Evolutionary conservation across 2,113 vertebrate species (phyloP).

Genomic region (Ammodytes marinus): DNA sequence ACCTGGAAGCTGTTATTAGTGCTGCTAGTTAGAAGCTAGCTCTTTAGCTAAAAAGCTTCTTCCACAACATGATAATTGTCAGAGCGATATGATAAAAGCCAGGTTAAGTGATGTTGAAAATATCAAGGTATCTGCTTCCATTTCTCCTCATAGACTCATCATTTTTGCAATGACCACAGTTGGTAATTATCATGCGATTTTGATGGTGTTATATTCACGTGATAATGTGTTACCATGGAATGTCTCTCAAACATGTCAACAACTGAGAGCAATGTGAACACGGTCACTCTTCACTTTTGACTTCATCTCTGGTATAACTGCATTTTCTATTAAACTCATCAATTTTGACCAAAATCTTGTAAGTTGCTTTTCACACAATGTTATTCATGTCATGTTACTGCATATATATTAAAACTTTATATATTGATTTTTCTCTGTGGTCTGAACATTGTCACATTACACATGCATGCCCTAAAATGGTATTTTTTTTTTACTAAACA

Average conservation of each 20-base stretch:
- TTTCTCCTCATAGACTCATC: conserved; percentile 41
- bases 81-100: conserved; percentile 3
- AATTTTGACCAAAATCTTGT: conserved; percentile 41
- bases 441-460: too few relatives aligned
- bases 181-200: conserved; percentile 28
- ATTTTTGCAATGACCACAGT: conserved; percentile 34
- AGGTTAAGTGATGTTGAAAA: conserved; percentile 32
- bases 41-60: conserved; percentile 34
- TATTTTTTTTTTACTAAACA: too few relatives aligned
- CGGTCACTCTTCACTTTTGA: conserved; percentile 32
- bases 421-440: too few relatives aligned
- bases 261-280: conserved; percentile 44
- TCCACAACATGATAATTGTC: conserved; percentile 20
- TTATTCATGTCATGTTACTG: too few relatives aligned
- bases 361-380: conserved; percentile 11
- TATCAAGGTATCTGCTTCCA: conserved; percentile 30
- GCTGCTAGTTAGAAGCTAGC: conserved; percentile 41
- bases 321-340: conserved; percentile 62
- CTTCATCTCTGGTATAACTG: conserved; percentile 41
- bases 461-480: too few relatives aligned
- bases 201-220: conserved; percentile 28
- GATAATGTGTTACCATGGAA: conserved; percentile 10
- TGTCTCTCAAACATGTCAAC: conserved; percentile 12
- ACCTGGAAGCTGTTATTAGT: conserved; percentile 36
- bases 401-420: too few relatives aligned